phyloP scores from a whole-genome alignment of 2,888 invertebrate genomes.

The Mythimna impura region DNA sequence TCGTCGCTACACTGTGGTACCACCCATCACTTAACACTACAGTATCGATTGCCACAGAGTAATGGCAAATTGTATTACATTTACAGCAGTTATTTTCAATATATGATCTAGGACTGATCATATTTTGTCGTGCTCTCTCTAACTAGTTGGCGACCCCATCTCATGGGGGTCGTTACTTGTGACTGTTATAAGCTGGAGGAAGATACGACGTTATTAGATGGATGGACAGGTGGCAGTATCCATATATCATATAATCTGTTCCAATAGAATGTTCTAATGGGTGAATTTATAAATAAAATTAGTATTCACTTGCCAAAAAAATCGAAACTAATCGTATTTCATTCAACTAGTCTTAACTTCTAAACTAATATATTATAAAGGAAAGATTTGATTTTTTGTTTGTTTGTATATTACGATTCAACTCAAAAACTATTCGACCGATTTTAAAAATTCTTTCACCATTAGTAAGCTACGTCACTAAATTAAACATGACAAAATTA shows the following conservation, averaged over 20 bases:
- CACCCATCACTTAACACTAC: slow-evolving; percentile 41
- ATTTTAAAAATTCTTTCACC: too few species aligned
- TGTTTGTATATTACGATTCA: too few species aligned
- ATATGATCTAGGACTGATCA: slow-evolving; percentile 43
- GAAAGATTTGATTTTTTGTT: too few species aligned
- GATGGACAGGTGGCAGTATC: slow-evolving; percentile 8
- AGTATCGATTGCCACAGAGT: slow-evolving; percentile 41
- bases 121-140: slow-evolving; percentile 35
- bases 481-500: too few species aligned
- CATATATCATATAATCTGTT: neutral
- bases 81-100: slow-evolving; percentile 41
- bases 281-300: neutral
- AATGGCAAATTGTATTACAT: slow-evolving; percentile 54
- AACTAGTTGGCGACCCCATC: slow-evolving; percentile 30
- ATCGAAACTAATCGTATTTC: too few species aligned
- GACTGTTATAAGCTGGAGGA: slow-evolving; percentile 5
- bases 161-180: slow-evolving; percentile 17
- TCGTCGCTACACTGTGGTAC: slow-evolving; percentile 20
- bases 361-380: too few species aligned
- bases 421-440: too few species aligned
- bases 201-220: slow-evolving; percentile 25
- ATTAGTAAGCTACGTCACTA: too few species aligned
- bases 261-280: neutral
- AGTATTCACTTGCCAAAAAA: too few species aligned
- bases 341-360: too few species aligned